Evolutionary conservation across 2,797 vertebrate species (phyloP).

Genomic region (Tapera naevia): DNA sequence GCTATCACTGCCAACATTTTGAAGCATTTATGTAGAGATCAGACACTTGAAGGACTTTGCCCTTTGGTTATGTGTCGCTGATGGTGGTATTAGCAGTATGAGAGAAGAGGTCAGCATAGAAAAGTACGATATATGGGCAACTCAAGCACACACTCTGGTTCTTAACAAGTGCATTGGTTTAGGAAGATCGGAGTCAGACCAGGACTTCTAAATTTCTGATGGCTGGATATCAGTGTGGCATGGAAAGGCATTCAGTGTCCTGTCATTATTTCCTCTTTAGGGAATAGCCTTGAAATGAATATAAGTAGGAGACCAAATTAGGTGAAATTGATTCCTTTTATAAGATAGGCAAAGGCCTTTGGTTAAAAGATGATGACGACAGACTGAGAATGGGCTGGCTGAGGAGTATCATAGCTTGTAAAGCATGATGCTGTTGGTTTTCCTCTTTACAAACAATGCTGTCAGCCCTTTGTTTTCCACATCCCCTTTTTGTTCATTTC

Average conservation of each 20-base stretch:
- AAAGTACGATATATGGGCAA: neutral
- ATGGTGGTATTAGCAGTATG: neutral
- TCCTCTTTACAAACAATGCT: neutral
- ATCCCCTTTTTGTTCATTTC: neutral
- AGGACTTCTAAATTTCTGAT: neutral
- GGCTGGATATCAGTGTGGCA: neutral
- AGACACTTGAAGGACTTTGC: neutral
- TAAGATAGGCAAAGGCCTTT: neutral
- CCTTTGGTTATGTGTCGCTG: neutral
- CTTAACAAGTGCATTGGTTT: neutral
- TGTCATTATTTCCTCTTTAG: neutral
- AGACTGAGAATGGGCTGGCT: neutral
- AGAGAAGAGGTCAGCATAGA: neutral
- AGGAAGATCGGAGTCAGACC: neutral
- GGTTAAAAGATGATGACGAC: neutral
- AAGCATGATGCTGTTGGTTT: rapidly evolving
- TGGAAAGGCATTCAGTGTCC: neutral
- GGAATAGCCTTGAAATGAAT: neutral
- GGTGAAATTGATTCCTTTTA: neutral
- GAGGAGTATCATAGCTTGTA: neutral
- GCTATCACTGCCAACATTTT: neutral
- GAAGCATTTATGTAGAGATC: neutral
- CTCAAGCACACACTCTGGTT: neutral
- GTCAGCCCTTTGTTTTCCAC: neutral
- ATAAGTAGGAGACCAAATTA: neutral